phyloP scores from a whole-genome alignment of 2,888 invertebrate species.

The Agelastica alni region DNA sequence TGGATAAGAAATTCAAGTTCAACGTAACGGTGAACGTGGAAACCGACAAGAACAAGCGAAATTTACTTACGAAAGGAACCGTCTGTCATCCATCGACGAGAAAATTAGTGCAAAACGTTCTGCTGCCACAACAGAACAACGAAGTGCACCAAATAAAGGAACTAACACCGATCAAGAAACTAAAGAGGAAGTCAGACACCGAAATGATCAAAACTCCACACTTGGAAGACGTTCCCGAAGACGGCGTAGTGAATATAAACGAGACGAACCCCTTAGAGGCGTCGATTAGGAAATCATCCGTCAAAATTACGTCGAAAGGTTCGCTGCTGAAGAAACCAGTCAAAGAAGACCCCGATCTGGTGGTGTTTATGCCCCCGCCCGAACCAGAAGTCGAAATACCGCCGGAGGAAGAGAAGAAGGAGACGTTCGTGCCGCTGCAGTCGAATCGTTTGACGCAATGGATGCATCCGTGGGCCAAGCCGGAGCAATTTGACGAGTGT shows the following conservation, averaged over 20 bases:
- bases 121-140: slow-evolving; percentile 10
- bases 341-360: slow-evolving; percentile 52
- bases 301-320: slow-evolving; percentile 49
- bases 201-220: not conserved
- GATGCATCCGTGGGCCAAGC: slow-evolving; percentile 55
- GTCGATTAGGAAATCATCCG: not conserved
- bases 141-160: slow-evolving; percentile 17
- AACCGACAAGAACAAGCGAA: slow-evolving; percentile 12
- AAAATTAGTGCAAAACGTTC: not conserved
- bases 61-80: slow-evolving; percentile 9
- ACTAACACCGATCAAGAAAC: not conserved
- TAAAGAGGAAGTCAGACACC: not conserved
- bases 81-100: slow-evolving; percentile 2
- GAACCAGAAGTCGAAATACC: slow-evolving; percentile 46
- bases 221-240: not conserved
- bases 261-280: not conserved
- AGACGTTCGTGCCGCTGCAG: slow-evolving; percentile 54
- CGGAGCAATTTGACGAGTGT: slow-evolving; percentile 52
- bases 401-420: slow-evolving; percentile 54
- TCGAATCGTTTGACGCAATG: slow-evolving; percentile 53
- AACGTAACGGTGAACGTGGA: slow-evolving; percentile 52
- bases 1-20: slow-evolving; percentile 50
- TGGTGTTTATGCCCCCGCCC: slow-evolving; percentile 47
- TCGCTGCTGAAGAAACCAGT: slow-evolving; percentile 52
- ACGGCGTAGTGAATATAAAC: not conserved